Conservation (phyloP, 2,888 invertebrate genomes). For the Sminthurides aquaticus region DNA sequence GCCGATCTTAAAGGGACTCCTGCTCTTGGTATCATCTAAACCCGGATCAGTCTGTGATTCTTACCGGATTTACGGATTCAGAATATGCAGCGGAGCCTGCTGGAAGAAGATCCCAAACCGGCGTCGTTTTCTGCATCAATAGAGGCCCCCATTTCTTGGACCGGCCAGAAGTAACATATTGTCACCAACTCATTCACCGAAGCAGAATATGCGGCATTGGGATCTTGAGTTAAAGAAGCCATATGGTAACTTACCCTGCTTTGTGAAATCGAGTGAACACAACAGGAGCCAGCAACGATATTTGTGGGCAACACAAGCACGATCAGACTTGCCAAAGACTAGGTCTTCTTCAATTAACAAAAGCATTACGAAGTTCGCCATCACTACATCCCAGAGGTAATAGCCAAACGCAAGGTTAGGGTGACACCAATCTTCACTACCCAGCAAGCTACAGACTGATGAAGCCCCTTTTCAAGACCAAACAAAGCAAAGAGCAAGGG, state of each 20-base stretch:
- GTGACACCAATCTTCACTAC: constrained; percentile 28
- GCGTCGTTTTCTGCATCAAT: constrained; percentile 33
- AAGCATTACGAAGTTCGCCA: constrained; percentile 43
- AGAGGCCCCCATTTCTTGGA: constrained; percentile 38
- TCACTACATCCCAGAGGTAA: constrained; percentile 35
- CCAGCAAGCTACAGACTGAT: constrained; percentile 40
- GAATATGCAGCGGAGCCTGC: constrained; percentile 35
- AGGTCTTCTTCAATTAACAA: constrained; percentile 37
- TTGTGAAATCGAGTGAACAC: constrained; percentile 33
- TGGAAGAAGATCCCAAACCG: constrained; percentile 41
- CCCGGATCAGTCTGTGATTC: not conserved
- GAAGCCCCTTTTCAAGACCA: constrained; percentile 30
- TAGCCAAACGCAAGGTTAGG: constrained; percentile 15
- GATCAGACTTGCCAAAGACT: constrained; percentile 39
- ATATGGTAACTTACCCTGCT: constrained; percentile 43
- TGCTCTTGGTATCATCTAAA: constrained; percentile 21
- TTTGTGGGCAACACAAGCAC: constrained; percentile 42
- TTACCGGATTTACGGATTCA: constrained; percentile 33
- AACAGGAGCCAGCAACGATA: constrained; percentile 20
- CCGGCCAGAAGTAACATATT: constrained; percentile 31
- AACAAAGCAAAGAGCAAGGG: too few relatives aligned
- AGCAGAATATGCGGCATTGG: constrained; percentile 44
- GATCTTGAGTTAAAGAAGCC: constrained; percentile 39
- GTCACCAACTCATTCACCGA: too few relatives aligned
- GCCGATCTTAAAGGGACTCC: constrained; percentile 38